Evolutionary conservation across 2,888 invertebrate genomes (phyloP), one percentile per base, ranked within the genome.

Genomic region (Archaeoteleia sp.): DNA sequence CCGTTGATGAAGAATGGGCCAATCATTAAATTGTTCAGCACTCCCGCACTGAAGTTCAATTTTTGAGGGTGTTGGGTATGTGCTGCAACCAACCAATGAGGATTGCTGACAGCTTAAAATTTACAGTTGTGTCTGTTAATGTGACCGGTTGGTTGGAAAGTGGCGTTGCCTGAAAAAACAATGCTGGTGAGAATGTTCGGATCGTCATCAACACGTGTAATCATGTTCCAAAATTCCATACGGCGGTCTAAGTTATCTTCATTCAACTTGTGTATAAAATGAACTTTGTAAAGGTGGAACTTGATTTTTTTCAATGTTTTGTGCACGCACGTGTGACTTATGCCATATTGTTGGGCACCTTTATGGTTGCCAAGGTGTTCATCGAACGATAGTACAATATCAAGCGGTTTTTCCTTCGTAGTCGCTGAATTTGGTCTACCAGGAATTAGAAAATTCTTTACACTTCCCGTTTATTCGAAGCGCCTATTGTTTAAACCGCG

Each of bases 241-340:
- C 29, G 29, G 29, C 1, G 29, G 9, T 29, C 29, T n/a, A 29
- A 29, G 29, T 4, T 9, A 29, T 29, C 2, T 29, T 29, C 7
- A 30, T 30, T 30, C 9, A 30, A 30, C 30, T 30, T 6, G 7
- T 9, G 30, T 30, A 30, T 30, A 9, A 30, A 12, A 30, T 30
- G 9, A 30, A 30, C 12, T 30, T 30, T 30, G 30, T 30, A 30
- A 30, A 9, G 9, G 7, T 4, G 30, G 9, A 30, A 30, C 1
- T 30, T 4, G 9, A 30, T 30, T 30, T 9, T 30, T 6, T 30
- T 30, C 30, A 30, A 30, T 10, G 12, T 30, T 30, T 6, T 30
- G 1, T 30, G 10, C 30, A 30, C 9, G 12, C 10, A 1, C 7
- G 12, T 7, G 30, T 29, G 29, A 29, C 7, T 2, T 8, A 29